Conservation (phyloP, 2,888 invertebrate genomes). For the Drosophila limbata region DNA sequence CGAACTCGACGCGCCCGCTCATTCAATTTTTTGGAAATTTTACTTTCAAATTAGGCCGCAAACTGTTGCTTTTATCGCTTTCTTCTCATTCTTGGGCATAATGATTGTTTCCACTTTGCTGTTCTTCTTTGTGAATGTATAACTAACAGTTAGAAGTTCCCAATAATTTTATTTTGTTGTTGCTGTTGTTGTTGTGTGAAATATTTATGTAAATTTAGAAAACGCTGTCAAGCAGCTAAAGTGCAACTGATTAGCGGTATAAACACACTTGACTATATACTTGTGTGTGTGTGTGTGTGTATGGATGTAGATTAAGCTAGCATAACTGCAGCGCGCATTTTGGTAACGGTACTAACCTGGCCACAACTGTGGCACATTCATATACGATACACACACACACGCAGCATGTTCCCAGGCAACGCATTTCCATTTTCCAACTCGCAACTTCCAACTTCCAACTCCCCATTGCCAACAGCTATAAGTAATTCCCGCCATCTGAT, state of each 20-base stretch:
- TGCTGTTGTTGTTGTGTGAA: conserved; percentile 63
- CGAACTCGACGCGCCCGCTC: conserved; percentile 40
- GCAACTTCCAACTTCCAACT: not conserved
- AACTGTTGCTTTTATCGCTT: conserved; percentile 79
- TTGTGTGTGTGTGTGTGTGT: conserved; percentile 13
- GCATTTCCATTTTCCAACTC: conserved; percentile 1
- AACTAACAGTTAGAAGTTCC: conserved; percentile 75
- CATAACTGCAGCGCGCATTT: conserved; percentile 60
- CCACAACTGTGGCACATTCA: conserved; percentile 28
- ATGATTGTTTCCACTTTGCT: conserved; percentile 62
- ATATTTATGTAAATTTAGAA: conserved; percentile 77
- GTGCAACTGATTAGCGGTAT: conserved; percentile 80
- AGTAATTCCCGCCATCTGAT: conserved; percentile 25
- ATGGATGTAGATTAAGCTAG: conserved; percentile 57
- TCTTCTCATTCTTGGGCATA: conserved; percentile 74
- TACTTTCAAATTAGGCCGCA: conserved; percentile 80
- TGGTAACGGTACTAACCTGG: conserved; percentile 64
- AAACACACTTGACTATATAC: conserved; percentile 38
- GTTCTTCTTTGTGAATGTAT: conserved; percentile 67
- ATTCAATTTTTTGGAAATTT: conserved; percentile 58
- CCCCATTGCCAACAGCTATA: conserved; percentile 25
- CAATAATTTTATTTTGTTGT: conserved; percentile 54
- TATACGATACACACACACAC: not conserved
- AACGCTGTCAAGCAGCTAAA: conserved; percentile 70
- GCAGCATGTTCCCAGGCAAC: too few relatives aligned